phyloP scores from a whole-genome alignment of 2,113 vertebrate species.

The Synodontis membranacea region DNA sequence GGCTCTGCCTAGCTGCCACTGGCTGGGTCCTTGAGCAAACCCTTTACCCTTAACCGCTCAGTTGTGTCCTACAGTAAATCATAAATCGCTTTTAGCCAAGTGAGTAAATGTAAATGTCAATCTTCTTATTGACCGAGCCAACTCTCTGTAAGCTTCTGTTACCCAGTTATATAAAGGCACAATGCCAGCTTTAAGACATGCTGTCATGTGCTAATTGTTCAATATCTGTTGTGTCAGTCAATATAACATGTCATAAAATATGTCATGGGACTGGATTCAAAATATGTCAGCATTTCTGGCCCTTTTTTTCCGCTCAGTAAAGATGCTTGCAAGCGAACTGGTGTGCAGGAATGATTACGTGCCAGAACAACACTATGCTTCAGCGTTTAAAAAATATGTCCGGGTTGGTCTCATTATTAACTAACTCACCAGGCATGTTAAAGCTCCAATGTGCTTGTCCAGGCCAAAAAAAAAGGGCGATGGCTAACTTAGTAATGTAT shows the following conservation, averaged over 20 bases:
- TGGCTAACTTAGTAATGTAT: background rate
- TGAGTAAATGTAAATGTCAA: constrained; percentile 9
- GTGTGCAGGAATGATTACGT: background rate
- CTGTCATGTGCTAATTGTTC: background rate
- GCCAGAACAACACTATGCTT: background rate
- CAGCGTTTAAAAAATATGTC: background rate
- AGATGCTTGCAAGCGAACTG: background rate
- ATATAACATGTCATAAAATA: background rate
- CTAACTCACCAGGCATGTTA: background rate
- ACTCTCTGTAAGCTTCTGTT: constrained; percentile 1
- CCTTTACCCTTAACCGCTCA: background rate
- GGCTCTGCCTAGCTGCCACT: background rate
- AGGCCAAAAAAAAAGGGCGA: too few relatives aligned
- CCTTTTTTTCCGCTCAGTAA: background rate
- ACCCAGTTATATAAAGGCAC: background rate
- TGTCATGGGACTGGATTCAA: background rate
- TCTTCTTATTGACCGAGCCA: background rate
- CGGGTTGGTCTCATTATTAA: background rate
- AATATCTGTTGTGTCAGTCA: background rate
- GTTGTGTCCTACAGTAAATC: background rate
- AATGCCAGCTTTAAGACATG: background rate
- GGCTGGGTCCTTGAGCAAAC: background rate
- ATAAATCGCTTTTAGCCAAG: background rate
- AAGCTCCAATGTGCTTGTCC: background rate
- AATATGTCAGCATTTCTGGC: background rate